Base-by-base conservation (phyloP, 2,113 vertebrate genomes). In the Conger conger region DNA sequence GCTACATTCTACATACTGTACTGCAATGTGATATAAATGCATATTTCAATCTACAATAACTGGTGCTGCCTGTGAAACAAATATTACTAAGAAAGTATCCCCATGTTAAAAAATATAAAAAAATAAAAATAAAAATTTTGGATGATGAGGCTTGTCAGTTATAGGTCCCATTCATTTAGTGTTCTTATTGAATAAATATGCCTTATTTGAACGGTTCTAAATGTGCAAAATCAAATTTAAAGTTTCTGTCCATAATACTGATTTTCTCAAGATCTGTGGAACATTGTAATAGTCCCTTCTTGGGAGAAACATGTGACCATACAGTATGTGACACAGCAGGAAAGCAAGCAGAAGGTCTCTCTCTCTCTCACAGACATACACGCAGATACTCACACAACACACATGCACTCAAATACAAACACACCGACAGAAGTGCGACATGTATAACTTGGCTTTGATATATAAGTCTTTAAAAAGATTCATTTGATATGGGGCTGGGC, bases 1-100 rank as follows among this genome's bases (percentile, higher is more conserved):
- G 97, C 97, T 99, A 98, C 97, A 98, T 98, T 98, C 97, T 98
- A 97, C 95, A 96, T 92, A 92, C 88, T 92, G 91, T 87, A 91
- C 89, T 93, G 93, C 91, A 90, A 92, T 92, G 95, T 93, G 79
- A 91, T 95, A 93, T 91, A 90, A 91, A 93, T 85, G 94, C 90
- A 93, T 93, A 95, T 94, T 94, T 90, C 92, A 93, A 89, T 94
- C 93, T 91, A 91, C 89, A 89, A 90, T 91, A 87, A 94, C 81
- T 63, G 94, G 95, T 94, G 95, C 95, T 96, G 97, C 96, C 97
- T 96, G 96, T 88, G 95, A 96, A 97, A 96, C 92, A 94, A 95
- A 94, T 82, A 87, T 91, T 93, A 92, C 91, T 92, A 86, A 89
- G 95, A 95, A 95, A 94, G 93, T 95, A 94, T 94, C 94, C 94